These are phyloP conservation scores for Pinna nobilis DNA, from an alignment of 1,140 invertebrate species.

Conservation along the genomic window DNA sequence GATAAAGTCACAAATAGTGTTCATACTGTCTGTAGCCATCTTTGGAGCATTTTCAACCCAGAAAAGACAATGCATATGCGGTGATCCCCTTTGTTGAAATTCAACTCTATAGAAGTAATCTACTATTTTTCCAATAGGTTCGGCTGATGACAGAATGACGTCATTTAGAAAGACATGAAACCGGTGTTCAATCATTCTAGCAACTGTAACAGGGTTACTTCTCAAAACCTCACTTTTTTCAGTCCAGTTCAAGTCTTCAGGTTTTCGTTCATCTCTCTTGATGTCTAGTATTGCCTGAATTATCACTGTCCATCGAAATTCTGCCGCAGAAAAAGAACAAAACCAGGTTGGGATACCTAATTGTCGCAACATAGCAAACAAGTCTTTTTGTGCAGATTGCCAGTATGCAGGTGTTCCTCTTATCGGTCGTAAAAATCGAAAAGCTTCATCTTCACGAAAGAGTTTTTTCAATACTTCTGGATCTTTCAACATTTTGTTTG, in stretches of 20 bases:
- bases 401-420: conserved; percentile 28
- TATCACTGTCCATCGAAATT: conserved; percentile 37
- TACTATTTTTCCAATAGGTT: conserved; percentile 43
- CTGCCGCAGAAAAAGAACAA: conserved; percentile 35
- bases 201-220: conserved; percentile 31
- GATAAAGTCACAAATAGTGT: conserved; percentile 26
- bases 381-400: conserved; percentile 38
- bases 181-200: conserved; percentile 25
- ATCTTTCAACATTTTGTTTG: conserved; percentile 20
- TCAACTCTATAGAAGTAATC: conserved; percentile 69
- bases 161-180: conserved; percentile 6
- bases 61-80: conserved; percentile 72
- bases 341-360: conserved; percentile 40
- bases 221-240: conserved; percentile 33
- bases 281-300: conserved; percentile 15
- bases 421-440: conserved; percentile 38
- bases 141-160: conserved; percentile 2
- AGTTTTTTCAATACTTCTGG: conserved; percentile 6
- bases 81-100: conserved; percentile 74
- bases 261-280: conserved; percentile 13
- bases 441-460: conserved; percentile 42
- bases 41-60: conserved; percentile 70
- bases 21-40: conserved; percentile 32
- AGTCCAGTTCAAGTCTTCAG: conserved; percentile 35
- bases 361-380: conserved; percentile 52